Percentiles rank a stretch among this genome's conserved stretches.
These are phyloP conservation scores for Saguinus imperator DNA, from an alignment of 2,113 vertebrate genomes.

Conservation along the genomic window DNA sequence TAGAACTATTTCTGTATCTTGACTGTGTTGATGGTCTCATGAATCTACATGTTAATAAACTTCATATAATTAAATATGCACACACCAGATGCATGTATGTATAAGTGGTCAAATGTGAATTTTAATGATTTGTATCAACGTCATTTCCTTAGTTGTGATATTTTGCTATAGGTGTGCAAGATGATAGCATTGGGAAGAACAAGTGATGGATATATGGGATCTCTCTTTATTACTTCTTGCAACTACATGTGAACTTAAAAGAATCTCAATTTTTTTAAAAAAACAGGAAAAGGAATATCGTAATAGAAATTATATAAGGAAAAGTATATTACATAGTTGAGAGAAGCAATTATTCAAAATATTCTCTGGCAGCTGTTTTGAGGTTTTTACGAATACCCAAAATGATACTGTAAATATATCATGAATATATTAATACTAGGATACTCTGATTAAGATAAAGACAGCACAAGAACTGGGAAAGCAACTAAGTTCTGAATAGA, in stretches of 20 bases:
- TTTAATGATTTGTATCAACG: not conserved
- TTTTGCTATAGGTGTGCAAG: not conserved
- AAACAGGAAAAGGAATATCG: not conserved
- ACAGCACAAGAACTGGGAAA: conserved; percentile 85
- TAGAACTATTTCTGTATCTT: not conserved
- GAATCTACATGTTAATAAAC: not conserved
- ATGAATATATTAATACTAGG: not conserved
- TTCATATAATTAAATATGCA: not conserved
- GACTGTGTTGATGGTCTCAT: not conserved
- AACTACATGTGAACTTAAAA: not conserved
- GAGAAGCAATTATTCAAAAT: not conserved
- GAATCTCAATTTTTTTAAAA: not conserved
- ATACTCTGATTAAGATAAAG: conserved; percentile 85
- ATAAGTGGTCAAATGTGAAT: not conserved
- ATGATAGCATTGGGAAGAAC: not conserved
- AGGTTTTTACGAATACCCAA: not conserved
- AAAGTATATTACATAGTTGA: not conserved
- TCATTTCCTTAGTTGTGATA: not conserved
- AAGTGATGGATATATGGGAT: not conserved
- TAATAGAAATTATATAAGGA: not conserved
- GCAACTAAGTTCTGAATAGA: conserved; percentile 87
- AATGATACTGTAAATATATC: not conserved
- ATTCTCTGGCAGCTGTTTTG: not conserved
- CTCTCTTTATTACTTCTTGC: not conserved
- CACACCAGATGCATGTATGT: not conserved